phyloP scores from a whole-genome alignment of 2,888 invertebrate species.

The Hypselothyrea guttata region DNA sequence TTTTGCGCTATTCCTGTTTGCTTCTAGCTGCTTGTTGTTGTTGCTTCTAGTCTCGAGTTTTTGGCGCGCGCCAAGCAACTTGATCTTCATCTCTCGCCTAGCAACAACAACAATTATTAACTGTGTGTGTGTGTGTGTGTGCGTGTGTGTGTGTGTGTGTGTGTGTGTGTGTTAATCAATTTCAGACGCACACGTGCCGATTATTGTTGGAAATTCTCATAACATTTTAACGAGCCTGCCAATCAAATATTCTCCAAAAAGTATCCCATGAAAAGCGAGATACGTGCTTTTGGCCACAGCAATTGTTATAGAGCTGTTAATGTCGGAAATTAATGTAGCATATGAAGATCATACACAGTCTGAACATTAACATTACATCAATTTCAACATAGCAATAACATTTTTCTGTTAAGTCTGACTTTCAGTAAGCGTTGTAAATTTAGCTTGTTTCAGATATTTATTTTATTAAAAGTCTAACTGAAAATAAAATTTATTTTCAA shows the following conservation, averaged over 20 bases:
- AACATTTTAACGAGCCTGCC: slow-evolving; percentile 36
- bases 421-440: no score
- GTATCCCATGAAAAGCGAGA: slow-evolving; percentile 25
- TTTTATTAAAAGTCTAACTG: no score
- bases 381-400: no score
- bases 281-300: slow-evolving; percentile 48
- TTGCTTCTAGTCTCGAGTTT: slow-evolving; percentile 29
- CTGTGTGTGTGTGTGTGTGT: slow-evolving; percentile 5
- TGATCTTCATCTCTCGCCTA: slow-evolving; percentile 17
- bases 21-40: background rate
- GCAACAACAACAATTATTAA: slow-evolving; percentile 35
- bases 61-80: slow-evolving; percentile 40
- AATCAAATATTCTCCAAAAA: slow-evolving; percentile 33
- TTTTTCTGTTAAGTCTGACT: no score
- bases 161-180: slow-evolving; percentile 44
- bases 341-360: no score
- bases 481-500: no score
- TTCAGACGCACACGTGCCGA: slow-evolving; percentile 52
- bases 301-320: background rate
- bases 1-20: slow-evolving; percentile 24
- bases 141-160: slow-evolving; percentile 6
- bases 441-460: no score
- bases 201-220: slow-evolving; percentile 30
- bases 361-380: background rate
- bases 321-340: no score